These are phyloP conservation scores for Rhabdophis nuchalis DNA, from an alignment of 2,797 vertebrate genomes.

Conservation along the genomic window DNA sequence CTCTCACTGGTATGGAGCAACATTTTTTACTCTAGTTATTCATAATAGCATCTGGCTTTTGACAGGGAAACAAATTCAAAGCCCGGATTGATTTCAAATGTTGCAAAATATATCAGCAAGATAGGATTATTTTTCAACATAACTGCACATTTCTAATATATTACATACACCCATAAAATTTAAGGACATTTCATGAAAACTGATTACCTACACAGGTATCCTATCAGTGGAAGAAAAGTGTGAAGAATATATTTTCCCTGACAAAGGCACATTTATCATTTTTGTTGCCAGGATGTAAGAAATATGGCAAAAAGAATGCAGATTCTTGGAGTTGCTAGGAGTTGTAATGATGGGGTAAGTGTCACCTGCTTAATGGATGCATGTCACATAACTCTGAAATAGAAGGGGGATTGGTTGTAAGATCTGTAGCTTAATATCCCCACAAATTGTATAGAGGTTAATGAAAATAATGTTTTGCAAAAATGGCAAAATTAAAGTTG, in stretches of 20 bases:
- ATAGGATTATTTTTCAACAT: not conserved
- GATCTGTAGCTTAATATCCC: not conserved
- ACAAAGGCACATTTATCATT: not conserved
- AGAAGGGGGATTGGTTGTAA: not conserved
- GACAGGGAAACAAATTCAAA: not conserved
- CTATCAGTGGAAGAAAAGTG: not conserved
- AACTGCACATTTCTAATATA: not conserved
- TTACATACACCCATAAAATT: not conserved
- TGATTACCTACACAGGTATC: not conserved
- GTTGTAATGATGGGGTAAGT: not conserved
- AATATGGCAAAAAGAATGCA: not conserved
- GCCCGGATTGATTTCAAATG: not conserved
- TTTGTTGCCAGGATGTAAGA: not conserved
- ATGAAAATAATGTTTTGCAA: not conserved
- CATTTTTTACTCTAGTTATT: not conserved
- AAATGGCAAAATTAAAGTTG: not conserved
- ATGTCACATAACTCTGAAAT: not conserved
- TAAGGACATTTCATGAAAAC: not conserved
- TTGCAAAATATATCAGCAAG: not conserved
- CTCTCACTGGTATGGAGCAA: not conserved
- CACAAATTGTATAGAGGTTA: not conserved
- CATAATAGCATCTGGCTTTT: not conserved
- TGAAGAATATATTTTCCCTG: not conserved
- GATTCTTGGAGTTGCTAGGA: not conserved
- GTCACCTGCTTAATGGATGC: not conserved